A percentile compares a stretch with the other conserved stretches of the same genome.
Evolutionary conservation across 1,140 invertebrate genomes (phyloP).

Genomic region (Bactericera cockerelli): DNA sequence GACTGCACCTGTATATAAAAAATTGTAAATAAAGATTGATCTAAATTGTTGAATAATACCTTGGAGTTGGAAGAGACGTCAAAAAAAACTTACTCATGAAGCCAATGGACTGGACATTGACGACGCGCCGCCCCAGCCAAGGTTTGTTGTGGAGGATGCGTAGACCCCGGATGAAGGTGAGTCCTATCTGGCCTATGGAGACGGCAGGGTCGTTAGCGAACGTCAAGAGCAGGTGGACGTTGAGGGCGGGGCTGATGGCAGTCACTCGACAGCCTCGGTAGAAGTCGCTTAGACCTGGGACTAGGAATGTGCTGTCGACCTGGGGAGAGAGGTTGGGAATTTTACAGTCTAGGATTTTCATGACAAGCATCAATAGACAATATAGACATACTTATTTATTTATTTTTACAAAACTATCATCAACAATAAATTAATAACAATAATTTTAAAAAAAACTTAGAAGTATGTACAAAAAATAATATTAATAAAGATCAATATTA

Average conservation of each 20-base stretch:
- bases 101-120: constrained; percentile 30
- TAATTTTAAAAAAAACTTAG: no score
- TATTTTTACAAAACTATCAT: no score
- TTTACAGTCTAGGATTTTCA: no score
- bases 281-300: constrained; percentile 9
- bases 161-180: constrained; percentile 28
- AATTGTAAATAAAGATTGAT: no score
- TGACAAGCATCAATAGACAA: no score
- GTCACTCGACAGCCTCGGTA: constrained; percentile 13
- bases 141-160: constrained; percentile 26
- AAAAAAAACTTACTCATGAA: constrained; percentile 25
- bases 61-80: not conserved
- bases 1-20: no score
- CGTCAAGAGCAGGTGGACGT: constrained; percentile 11
- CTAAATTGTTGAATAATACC: no score
- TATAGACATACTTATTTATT: no score
- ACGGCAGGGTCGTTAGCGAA: constrained; percentile 15
- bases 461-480: no score
- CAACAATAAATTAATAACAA: no score
- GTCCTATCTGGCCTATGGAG: constrained; percentile 25
- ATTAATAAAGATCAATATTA: no score
- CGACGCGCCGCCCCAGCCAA: constrained; percentile 26
- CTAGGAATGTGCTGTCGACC: constrained; percentile 14
- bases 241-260: constrained; percentile 10
- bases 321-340: not conserved